Base-by-base conservation (phyloP, 2,888 invertebrate species). In the Trichopria drosophilae region DNA sequence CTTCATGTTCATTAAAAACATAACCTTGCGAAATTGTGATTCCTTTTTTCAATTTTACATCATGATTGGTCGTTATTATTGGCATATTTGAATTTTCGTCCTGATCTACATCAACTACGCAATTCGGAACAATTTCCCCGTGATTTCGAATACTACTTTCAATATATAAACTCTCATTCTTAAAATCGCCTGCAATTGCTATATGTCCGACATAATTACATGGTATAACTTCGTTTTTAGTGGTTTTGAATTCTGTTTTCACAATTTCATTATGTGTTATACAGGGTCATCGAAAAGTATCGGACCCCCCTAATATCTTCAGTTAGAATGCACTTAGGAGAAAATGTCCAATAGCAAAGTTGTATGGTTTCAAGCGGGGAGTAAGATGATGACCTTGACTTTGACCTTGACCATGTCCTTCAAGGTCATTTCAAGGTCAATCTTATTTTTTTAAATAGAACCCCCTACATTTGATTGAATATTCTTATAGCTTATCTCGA, bases 141-240 rank as follows among this genome's bases (percentile, higher is more conserved):
- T 15, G 6, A 4, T 39, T 12, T n/a, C 44, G n/a, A 5, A 48
- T 3, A 9, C 40, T 43, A 13, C 48, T 44, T 16, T 44, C 48
- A 9, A 53, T 4, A n/a, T 20, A 43, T 1, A 42, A 2, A 2
- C 48, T 39, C 18, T 16, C 1, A 1, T 32, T 15, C 3, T 32
- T 16, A 3, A 39, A 3, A 3, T 7, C 10, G 1, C 18, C 13
- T 12, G 6, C 7, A 7, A 43, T 39, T 15, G 32, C 9, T 13
- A 48, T 32, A 16, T 37, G 32, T 6, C 48, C 48, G 2, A 48
- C 18, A n/a, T 39, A 43, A 15, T 48, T 48, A 16, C 15, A 15
- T 3, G 48, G 48, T 13, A 48, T 48, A 5, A 43, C 39, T 6
- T 18, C 6, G 9, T 6, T 15, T 22, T 45, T 20, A 1, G 6